Base-by-base conservation (phyloP, 2,113 vertebrate genomes). In the Odontophorus gujanensis region DNA sequence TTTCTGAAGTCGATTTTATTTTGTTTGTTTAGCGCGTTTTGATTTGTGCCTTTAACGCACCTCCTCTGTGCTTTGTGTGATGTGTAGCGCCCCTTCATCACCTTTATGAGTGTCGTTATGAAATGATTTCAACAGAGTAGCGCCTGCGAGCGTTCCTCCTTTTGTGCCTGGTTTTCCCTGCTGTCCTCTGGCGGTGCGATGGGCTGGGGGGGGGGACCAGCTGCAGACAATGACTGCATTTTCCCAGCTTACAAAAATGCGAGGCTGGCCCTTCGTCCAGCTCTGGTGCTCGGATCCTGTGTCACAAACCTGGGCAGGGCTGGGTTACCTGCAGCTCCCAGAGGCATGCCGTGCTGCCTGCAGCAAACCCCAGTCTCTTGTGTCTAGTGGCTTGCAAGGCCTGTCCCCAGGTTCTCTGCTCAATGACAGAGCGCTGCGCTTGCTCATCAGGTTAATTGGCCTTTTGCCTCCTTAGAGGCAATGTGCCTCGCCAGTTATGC, bases 161-260 rank as follows among this genome's bases (percentile, higher is more conserved):
- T 45, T 45, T 53, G 40, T 38, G 36, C 28, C 53, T 55, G 74
- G 1, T 85, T 88, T 87, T 63, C 73, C 68, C 28, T 19, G 76
- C 84, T 42, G 67, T 87, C 65, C 81, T 74, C 73, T 2, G 45
- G 65, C 96, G 51, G 65, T 95, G 80, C 7, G 9, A 28, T 76
- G 80, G 91, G 91, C 78, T 38, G 90, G 77, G 75, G 81, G 75
- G 81, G 81, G 59, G 55, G 38, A 85, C 63, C 2, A 11, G 50
- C 55, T 1, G 9, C 87, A 24, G 82, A 96, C 87, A 92, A 85
- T 96, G 95, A 76, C 85, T 77, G 95, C 92, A 96, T 95, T 87
- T 96, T 95, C 85, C 73, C 62, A 38, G 86, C 48, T 87, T 40
- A 78, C 81, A 91, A 68, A 95, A 90, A 92, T 72, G 74, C 32